phyloP scores from a whole-genome alignment of 2,797 vertebrate species.

The Aulostomus chinensis region DNA sequence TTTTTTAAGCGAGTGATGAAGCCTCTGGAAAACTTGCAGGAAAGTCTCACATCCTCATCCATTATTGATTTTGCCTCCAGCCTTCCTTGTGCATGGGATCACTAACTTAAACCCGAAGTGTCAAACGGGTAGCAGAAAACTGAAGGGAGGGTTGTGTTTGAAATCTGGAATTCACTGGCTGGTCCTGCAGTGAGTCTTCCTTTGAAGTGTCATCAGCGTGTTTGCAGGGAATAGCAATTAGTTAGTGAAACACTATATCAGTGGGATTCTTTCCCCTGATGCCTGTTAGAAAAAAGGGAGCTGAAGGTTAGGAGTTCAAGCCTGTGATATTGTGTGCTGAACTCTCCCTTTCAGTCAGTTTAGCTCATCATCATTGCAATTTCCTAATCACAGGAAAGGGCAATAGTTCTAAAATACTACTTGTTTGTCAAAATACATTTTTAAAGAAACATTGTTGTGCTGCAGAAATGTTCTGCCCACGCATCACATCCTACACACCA shows the following conservation, averaged over 20 bases:
- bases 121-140: conserved; percentile 14
- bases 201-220: conserved; percentile 45
- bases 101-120: conserved; percentile 47
- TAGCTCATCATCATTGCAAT: too few relatives aligned
- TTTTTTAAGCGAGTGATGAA: conserved; percentile 23
- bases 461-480: too few relatives aligned
- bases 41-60: conserved; percentile 51
- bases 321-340: too few relatives aligned
- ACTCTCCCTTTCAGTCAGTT: too few relatives aligned
- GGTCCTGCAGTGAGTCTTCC: conserved; percentile 31
- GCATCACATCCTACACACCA: too few relatives aligned
- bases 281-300: conserved; percentile 7
- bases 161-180: conserved; percentile 42
- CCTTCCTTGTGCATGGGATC: conserved; percentile 40
- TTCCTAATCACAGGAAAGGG: too few relatives aligned
- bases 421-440: too few relatives aligned
- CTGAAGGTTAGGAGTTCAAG: conserved; percentile 19
- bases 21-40: conserved; percentile 22
- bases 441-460: too few relatives aligned
- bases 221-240: conserved; percentile 56
- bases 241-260: conserved; percentile 40
- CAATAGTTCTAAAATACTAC: too few relatives aligned
- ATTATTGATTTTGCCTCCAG: conserved; percentile 53
- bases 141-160: conserved; percentile 30
- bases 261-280: conserved; percentile 14